Evolutionary conservation across 2,113 vertebrate genomes (phyloP).

Genomic region (Sapajus apella): DNA sequence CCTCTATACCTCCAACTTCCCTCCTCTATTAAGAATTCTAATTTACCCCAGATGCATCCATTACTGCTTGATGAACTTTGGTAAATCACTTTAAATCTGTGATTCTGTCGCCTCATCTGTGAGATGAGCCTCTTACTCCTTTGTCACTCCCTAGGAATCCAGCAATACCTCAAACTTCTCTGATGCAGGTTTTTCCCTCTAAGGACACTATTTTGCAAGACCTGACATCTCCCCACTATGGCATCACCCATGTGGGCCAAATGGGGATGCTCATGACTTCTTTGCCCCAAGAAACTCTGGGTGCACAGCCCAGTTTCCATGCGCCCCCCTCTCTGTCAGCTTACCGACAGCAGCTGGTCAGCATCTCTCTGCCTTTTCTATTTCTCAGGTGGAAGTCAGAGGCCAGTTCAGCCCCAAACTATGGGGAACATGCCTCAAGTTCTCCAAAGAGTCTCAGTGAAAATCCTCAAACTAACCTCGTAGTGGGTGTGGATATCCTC

Average conservation of each 20-base stretch:
- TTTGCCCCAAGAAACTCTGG: no score
- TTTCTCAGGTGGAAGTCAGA: not conserved
- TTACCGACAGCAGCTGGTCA: not conserved
- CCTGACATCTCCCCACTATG: rapidly evolving
- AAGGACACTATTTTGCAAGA: not conserved
- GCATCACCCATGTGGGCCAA: rapidly evolving
- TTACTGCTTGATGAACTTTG: no score
- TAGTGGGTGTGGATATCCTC: not conserved
- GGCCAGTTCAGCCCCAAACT: not conserved
- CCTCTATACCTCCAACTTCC: not conserved
- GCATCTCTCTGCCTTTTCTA: not conserved
- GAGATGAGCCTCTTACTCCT: not conserved
- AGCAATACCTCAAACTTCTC: not conserved
- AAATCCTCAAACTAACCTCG: not conserved
- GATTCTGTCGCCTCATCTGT: not conserved
- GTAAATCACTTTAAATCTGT: not conserved
- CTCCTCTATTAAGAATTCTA: not conserved
- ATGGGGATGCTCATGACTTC: not conserved
- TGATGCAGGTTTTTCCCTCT: not conserved
- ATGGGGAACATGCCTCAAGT: not conserved
- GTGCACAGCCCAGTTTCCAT: rapidly evolving
- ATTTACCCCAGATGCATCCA: not conserved
- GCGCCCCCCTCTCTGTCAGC: no score
- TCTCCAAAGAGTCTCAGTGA: not conserved
- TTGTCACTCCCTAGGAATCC: not conserved